Evolutionary conservation across 2,797 vertebrate genomes (phyloP).

Genomic region (Phataginus tricuspis): DNA sequence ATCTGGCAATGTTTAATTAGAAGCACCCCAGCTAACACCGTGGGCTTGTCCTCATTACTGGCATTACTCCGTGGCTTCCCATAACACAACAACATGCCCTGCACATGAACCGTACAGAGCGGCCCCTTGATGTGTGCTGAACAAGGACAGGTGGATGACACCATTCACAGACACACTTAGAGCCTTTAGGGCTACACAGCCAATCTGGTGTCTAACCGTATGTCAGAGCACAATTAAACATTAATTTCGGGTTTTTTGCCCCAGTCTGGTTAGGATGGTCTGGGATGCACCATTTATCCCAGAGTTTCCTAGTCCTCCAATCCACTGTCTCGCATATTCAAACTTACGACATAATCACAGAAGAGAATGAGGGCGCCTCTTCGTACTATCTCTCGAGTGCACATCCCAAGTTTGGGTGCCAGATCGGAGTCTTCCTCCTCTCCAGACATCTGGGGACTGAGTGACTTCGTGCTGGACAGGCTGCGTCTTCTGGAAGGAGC

Average conservation of each 20-base stretch:
- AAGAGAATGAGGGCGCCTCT: conserved; percentile 97
- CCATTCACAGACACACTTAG: too few relatives aligned
- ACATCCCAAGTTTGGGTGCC: conserved; percentile 90
- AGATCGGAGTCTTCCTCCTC: conserved; percentile 88
- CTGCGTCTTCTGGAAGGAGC: conserved; percentile 90
- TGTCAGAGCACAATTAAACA: background rate
- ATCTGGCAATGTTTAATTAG: background rate
- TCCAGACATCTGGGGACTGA: conserved; percentile 91
- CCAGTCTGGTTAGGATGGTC: background rate
- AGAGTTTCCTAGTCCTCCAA: rapidly evolving
- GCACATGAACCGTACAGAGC: too few relatives aligned
- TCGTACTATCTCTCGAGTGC: conserved; percentile 96
- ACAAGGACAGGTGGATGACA: too few relatives aligned
- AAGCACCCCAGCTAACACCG: background rate
- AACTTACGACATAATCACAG: conserved; percentile 98
- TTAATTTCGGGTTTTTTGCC: background rate
- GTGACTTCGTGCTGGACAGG: conserved; percentile 94
- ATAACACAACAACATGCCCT: too few relatives aligned
- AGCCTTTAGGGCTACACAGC: background rate
- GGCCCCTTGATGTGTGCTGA: too few relatives aligned
- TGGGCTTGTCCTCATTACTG: too few relatives aligned
- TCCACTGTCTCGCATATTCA: rapidly evolving
- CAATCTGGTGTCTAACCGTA: too few relatives aligned
- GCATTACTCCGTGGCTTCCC: too few relatives aligned
- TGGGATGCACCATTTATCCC: rapidly evolving